These are phyloP conservation scores for Muscicapa comitata DNA, from an alignment of 2,797 vertebrate species.

Conservation along the genomic window DNA sequence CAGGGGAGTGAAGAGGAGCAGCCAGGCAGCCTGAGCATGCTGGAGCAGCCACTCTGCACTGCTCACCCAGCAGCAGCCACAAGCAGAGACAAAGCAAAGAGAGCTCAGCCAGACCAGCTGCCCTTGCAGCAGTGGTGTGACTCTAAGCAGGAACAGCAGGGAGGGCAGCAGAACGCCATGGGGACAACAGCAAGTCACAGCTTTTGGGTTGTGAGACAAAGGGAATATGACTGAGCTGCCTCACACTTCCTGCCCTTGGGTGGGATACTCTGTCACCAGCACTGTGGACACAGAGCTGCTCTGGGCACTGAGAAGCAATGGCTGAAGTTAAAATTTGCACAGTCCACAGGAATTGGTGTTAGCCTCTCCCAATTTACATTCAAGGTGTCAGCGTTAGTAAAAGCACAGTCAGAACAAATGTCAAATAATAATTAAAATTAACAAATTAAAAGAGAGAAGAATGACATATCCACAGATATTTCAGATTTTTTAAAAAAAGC, in stretches of 20 bases:
- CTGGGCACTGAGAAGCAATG: neutral
- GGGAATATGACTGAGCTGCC: neutral
- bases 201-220: neutral
- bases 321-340: neutral
- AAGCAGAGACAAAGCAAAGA: neutral
- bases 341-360: neutral
- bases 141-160: neutral
- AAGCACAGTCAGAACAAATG: constrained; percentile 48
- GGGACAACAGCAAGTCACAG: neutral
- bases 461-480: constrained; percentile 79
- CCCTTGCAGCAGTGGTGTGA: neutral
- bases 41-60: neutral
- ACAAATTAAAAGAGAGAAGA: constrained; percentile 51
- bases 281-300: neutral
- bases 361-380: neutral
- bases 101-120: neutral
- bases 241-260: neutral
- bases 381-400: constrained; percentile 42
- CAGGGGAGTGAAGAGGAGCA: neutral
- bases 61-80: rapidly evolving
- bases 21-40: neutral
- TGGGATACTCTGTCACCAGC: neutral
- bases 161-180: rapidly evolving
- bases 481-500: constrained; percentile 38
- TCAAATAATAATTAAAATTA: constrained; percentile 32